Percentiles rank a stretch among this genome's conserved stretches.
These are phyloP conservation scores for Standfussiana lucernea DNA, from an alignment of 2,888 invertebrate genomes.

Conservation along the genomic window DNA sequence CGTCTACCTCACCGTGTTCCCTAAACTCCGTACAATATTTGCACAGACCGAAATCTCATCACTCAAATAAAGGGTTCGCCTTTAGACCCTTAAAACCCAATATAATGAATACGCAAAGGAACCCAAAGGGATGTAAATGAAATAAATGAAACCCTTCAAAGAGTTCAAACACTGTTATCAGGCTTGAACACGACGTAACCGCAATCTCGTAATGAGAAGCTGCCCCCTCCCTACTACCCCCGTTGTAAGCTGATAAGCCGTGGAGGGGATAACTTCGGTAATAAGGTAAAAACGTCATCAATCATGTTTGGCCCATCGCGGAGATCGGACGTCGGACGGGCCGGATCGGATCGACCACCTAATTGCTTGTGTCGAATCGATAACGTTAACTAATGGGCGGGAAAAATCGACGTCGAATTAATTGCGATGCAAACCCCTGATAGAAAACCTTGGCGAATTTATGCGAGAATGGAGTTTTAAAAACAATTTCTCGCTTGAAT, in stretches of 20 bases:
- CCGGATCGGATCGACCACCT: slow-evolving; percentile 77
- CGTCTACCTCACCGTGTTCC: slow-evolving; percentile 26
- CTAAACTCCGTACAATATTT: slow-evolving; percentile 58
- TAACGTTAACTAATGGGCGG: slow-evolving; percentile 81
- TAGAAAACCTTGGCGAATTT: slow-evolving; percentile 67
- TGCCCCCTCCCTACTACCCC: slow-evolving; percentile 71
- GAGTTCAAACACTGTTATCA: slow-evolving; percentile 78
- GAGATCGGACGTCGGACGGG: slow-evolving; percentile 69
- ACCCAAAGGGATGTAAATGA: slow-evolving; percentile 67
- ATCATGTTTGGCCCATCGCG: slow-evolving; percentile 80
- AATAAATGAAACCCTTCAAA: slow-evolving; percentile 69
- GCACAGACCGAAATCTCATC: slow-evolving; percentile 59
- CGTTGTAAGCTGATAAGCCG: slow-evolving; percentile 73
- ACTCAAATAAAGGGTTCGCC: slow-evolving; percentile 58
- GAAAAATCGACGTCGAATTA: slow-evolving; percentile 82
- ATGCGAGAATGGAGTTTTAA: slow-evolving; percentile 68
- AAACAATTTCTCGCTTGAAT: slow-evolving; percentile 62
- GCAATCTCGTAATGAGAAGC: slow-evolving; percentile 81
- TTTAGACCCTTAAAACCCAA: slow-evolving; percentile 59
- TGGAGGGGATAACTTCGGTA: slow-evolving; percentile 67
- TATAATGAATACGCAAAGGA: slow-evolving; percentile 65
- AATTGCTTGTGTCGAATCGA: slow-evolving; percentile 84
- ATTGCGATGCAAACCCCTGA: slow-evolving; percentile 75
- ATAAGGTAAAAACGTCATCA: slow-evolving; percentile 83
- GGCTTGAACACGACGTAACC: slow-evolving; percentile 77